Conservation (phyloP, 2,113 vertebrate species). For the Sialia sialis region DNA sequence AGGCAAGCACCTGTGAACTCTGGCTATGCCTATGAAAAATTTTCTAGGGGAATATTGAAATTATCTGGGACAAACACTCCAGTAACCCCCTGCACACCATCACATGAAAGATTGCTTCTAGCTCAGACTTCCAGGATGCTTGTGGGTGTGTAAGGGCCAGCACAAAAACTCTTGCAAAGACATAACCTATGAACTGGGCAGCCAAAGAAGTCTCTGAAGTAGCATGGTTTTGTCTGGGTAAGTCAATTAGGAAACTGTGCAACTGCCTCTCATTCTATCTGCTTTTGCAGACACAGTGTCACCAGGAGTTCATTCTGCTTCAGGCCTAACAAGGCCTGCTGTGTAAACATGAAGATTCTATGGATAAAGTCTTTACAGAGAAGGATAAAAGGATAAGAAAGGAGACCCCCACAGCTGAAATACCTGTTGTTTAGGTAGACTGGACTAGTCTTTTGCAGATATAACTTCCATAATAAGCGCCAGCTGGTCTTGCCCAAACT, state of each 20-base stretch:
- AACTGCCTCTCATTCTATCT: background rate
- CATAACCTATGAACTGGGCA: background rate
- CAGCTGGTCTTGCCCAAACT: background rate
- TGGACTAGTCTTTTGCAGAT: background rate
- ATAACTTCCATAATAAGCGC: background rate
- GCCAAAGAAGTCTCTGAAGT: background rate
- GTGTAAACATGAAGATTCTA: background rate
- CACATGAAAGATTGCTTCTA: rapidly evolving
- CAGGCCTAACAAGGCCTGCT: background rate
- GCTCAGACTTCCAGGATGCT: background rate
- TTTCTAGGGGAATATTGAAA: background rate
- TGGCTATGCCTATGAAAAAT: background rate
- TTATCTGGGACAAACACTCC: background rate
- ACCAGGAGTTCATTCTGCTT: background rate
- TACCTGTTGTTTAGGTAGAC: background rate
- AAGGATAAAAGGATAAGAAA: background rate
- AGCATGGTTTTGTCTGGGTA: background rate
- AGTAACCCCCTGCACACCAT: background rate
- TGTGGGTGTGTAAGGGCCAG: background rate
- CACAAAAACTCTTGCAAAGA: too few species aligned
- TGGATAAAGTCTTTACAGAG: background rate
- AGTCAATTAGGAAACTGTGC: background rate
- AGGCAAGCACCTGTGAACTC: background rate
- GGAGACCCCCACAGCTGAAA: background rate
- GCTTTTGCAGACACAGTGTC: background rate